Evolutionary conservation across 1,140 invertebrate species (phyloP), one percentile per base, ranked within the genome.

Genomic region (Trinorchestia longiramus): DNA sequence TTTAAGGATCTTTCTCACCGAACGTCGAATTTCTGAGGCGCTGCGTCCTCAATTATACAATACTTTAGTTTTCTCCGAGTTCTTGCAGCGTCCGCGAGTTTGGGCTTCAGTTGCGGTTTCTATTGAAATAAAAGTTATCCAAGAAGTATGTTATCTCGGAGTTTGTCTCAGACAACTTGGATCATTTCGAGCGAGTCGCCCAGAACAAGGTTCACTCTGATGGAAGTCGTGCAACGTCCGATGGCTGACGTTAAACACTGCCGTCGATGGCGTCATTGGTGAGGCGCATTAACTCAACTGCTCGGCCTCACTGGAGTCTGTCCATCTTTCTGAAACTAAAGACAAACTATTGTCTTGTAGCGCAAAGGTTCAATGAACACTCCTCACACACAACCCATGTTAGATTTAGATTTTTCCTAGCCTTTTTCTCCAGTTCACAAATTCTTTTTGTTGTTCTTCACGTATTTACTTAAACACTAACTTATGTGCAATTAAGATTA

Each of bases 51-150:
- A 11, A 28, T 77, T 36, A 36, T 1, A 3, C 28, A 77, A 23
- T 77, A 36, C 28, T 23, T 36, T 28, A 3, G 8, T 15, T 42
- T 90, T 90, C 41, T 90, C 36, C 0, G 88, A 90, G 23, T 90
- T 0, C 11, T 28, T 90, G 15, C 88, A 1, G 88, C 88, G 62
- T 90, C 88, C 11, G 28, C 15, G 88, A 41, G 88, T 42, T 41
- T 41, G 87, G 88, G 43, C 88, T 90, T 90, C 28, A 90, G 88
- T 90, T 90, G 88, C 41, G 88, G 88, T 90, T 8, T 53, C 41
- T 42, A 43, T 42, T 42, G 41, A 43, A 90, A 90, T 90, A 90
- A 90, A 41, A 90, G 88, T 90, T 90, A 43, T 43, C 88, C n/a
- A 42, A 90, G 88, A 90, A 90, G 43, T 90, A 90, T 90, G 88